Percentiles rank a stretch among this genome's conserved stretches.
Evolutionary conservation across 1,140 invertebrate genomes (phyloP).

Genomic region (Drosophila sproati): DNA sequence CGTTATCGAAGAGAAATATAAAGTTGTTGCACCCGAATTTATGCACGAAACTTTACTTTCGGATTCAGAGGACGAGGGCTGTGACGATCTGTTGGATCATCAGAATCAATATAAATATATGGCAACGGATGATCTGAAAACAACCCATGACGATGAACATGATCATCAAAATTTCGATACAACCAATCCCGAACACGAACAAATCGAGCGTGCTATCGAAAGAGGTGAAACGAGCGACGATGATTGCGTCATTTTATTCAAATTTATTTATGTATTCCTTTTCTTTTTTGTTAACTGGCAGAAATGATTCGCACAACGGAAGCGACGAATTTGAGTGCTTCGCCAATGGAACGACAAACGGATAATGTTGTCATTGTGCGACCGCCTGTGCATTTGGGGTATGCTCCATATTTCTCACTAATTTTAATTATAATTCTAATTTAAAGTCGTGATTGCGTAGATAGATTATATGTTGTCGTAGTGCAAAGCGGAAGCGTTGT

Average conservation of each 20-base stretch:
- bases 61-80: constrained; percentile 99
- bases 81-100: constrained; percentile 85
- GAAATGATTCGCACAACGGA: constrained; percentile 19
- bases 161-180: constrained; percentile 77
- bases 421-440: neutral
- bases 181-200: constrained; percentile 58
- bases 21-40: constrained; percentile 97
- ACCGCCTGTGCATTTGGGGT: constrained; percentile 91
- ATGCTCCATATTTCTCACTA: constrained; percentile 68
- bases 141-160: constrained; percentile 56
- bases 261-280: neutral
- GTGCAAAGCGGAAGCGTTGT: no score
- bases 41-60: constrained; percentile 99
- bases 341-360: constrained; percentile 10
- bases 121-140: constrained; percentile 77
- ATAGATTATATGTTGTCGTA: no score
- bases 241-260: neutral
- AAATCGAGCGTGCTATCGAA: constrained; percentile 24
- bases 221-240: constrained; percentile 34
- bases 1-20: constrained; percentile 93
- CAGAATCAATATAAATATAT: constrained; percentile 82
- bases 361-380: constrained; percentile 91
- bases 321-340: constrained; percentile 1
- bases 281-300: neutral
- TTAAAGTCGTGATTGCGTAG: no score